Percentiles rank a stretch among this genome's conserved stretches.
These are phyloP conservation scores for Columba livia DNA, from an alignment of 2,113 vertebrate species.

Conservation along the genomic window DNA sequence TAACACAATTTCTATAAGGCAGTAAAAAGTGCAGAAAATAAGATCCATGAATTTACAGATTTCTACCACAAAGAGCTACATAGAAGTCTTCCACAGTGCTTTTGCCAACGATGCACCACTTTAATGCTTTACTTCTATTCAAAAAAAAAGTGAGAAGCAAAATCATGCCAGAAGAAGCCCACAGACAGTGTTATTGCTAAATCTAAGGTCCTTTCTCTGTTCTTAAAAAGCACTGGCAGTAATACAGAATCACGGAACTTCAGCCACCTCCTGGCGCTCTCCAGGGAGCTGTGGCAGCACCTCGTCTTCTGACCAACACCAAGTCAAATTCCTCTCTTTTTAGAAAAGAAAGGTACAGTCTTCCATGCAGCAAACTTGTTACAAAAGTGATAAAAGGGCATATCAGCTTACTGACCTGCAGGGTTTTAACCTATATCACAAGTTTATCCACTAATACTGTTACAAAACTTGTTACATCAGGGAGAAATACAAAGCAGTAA, in stretches of 20 bases:
- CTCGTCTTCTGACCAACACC: fast-evolving
- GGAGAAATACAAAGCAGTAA: background rate
- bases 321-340: background rate
- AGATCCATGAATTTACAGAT: background rate
- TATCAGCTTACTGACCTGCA: background rate
- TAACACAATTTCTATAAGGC: background rate
- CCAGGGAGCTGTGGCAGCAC: background rate
- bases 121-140: background rate
- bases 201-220: background rate
- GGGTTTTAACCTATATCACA: background rate
- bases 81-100: background rate
- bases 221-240: background rate
- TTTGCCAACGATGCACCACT: background rate
- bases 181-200: background rate
- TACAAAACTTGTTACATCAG: background rate
- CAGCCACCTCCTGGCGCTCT: background rate
- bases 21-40: background rate
- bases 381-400: background rate
- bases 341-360: background rate
- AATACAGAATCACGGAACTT: background rate
- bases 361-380: background rate
- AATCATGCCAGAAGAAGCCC: background rate
- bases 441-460: background rate
- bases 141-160: background rate
- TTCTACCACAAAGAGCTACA: background rate